A percentile compares a stretch with the other conserved stretches of the same genome.
Evolutionary conservation across 35 echinoderm and acorn worm genomes (phyloP).

Genomic region (Strongylocentrotus purpuratus): DNA sequence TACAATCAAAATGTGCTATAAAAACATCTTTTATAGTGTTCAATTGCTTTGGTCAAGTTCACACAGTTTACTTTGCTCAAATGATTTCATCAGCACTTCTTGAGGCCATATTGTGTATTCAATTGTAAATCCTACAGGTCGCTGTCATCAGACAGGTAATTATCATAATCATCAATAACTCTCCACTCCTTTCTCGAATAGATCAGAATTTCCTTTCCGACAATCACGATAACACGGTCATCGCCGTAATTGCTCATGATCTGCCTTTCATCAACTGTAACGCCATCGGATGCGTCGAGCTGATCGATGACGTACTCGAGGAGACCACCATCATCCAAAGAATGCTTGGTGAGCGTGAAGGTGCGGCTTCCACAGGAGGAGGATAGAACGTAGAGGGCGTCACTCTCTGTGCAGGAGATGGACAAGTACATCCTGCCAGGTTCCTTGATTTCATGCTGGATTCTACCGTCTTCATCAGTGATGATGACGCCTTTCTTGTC

Average conservation of each 20-base stretch:
- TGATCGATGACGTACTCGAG: constrained; percentile 12
- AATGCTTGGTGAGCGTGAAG: neutral
- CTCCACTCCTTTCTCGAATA: neutral
- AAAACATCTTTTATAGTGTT: too few relatives aligned
- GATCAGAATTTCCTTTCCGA: neutral
- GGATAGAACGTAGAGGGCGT: neutral
- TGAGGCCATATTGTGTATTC: too few relatives aligned
- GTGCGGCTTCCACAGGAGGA: neutral
- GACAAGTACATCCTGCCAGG: neutral
- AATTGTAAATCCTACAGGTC: neutral
- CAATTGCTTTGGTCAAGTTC: too few relatives aligned
- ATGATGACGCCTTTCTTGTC: neutral
- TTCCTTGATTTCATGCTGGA: constrained; percentile 38
- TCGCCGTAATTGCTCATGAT: neutral
- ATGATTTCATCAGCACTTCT: too few relatives aligned
- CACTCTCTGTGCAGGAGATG: neutral
- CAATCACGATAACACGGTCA: neutral
- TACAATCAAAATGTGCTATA: too few relatives aligned
- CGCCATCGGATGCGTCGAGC: neutral
- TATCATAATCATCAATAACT: neutral
- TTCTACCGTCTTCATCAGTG: neutral
- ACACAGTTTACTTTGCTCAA: too few relatives aligned
- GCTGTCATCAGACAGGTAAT: neutral
- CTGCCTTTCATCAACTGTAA: neutral
- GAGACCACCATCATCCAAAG: neutral